phyloP scores from a whole-genome alignment of 35 echinoderm and acorn worm genomes.

The Anneissia japonica region DNA sequence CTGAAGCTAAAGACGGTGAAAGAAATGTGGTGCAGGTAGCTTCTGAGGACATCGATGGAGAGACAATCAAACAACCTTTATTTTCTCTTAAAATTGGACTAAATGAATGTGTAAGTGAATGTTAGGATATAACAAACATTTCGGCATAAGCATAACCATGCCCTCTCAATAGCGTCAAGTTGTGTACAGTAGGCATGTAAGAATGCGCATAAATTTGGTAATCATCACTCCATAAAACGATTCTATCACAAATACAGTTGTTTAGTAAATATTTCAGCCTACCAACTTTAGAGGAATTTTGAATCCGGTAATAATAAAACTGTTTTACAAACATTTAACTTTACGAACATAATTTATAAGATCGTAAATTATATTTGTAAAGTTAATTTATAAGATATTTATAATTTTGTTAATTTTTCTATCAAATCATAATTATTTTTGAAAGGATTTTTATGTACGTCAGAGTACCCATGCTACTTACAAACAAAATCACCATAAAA shows the following conservation, averaged over 20 bases:
- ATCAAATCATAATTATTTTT: no score
- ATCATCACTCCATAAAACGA: no score
- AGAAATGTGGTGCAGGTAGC: conserved; percentile 80
- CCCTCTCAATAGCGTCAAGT: no score
- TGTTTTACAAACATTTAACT: not conserved
- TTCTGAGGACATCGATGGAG: conserved; percentile 60
- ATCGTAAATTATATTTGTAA: not conserved
- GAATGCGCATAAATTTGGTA: no score
- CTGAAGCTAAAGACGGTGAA: conserved; percentile 39
- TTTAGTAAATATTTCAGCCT: not conserved
- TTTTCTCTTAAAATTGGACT: conserved; percentile 73
- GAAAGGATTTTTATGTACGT: no score
- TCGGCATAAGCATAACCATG: no score
- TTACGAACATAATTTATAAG: not conserved
- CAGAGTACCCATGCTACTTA: no score
- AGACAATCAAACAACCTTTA: conserved; percentile 53
- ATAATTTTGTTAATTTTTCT: no score
- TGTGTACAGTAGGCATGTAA: no score
- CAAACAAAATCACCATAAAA: no score
- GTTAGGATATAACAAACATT: no score
- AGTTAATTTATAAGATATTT: not conserved
- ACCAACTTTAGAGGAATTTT: not conserved
- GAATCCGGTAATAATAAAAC: not conserved
- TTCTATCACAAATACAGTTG: not conserved
- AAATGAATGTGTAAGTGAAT: conserved; percentile 82